Evolutionary conservation across 92 coral and sea anemone genomes (phyloP).

Genomic region (Chrysogorgia sp.): DNA sequence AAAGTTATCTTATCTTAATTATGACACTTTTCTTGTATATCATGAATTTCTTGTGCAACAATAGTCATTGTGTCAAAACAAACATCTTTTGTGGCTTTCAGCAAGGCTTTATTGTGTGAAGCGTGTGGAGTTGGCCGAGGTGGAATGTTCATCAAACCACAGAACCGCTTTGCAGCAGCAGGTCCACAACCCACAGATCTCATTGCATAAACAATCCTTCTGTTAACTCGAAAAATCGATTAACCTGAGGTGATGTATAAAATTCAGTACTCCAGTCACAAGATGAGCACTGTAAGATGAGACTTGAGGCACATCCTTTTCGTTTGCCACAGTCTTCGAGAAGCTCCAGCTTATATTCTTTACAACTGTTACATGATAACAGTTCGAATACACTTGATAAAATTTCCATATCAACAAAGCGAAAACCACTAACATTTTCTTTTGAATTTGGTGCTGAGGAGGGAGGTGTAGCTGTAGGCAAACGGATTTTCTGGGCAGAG

Average conservation of each 20-base stretch:
- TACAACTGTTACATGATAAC: conserved; percentile 25
- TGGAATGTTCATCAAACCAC: conserved; percentile 40
- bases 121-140: conserved; percentile 12
- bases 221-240: conserved; percentile 44
- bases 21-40: conserved; percentile 5
- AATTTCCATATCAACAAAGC: conserved; percentile 39
- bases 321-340: conserved; percentile 24
- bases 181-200: conserved; percentile 52
- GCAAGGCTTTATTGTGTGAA: conserved; percentile 49
- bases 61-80: conserved; percentile 32
- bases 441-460: no score
- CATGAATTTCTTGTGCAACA: conserved; percentile 45
- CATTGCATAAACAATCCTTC: conserved; percentile 46
- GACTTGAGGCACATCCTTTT: conserved; percentile 47
- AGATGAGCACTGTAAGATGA: conserved; percentile 26
- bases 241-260: conserved; percentile 16
- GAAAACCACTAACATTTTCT: conserved; percentile 3
- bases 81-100: conserved; percentile 31
- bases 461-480: no score
- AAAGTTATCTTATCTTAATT: no score
- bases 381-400: conserved; percentile 12
- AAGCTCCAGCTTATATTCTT: background rate
- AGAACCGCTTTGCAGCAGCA: conserved; percentile 44
- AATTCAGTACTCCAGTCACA: conserved; percentile 36
- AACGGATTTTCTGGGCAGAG: no score